Evolutionary conservation across 1,140 invertebrate genomes (phyloP).

Genomic region (Idris sp.): DNA sequence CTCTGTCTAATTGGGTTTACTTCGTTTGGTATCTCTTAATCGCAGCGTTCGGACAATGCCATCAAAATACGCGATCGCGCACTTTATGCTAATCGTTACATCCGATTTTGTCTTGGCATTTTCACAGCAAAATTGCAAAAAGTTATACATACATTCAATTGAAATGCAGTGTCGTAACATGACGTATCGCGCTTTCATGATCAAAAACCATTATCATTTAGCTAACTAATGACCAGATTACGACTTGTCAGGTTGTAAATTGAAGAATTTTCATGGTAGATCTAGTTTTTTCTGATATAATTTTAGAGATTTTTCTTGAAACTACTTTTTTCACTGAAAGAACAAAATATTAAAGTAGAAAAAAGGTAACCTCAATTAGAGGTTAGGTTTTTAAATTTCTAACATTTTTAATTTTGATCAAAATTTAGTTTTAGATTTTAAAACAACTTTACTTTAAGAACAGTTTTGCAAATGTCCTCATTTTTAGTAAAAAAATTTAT

Average conservation of each 20-base stretch:
- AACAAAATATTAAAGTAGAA: too few relatives aligned
- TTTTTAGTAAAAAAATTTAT: too few relatives aligned
- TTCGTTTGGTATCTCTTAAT: slow-evolving; percentile 26
- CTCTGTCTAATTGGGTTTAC: slow-evolving; percentile 40
- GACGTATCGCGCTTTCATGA: slow-evolving; percentile 37
- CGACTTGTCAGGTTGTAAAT: slow-evolving; percentile 48
- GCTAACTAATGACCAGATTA: slow-evolving; percentile 51
- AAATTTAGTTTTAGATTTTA: too few relatives aligned
- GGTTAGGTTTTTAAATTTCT: too few relatives aligned
- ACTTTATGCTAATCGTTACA: slow-evolving; percentile 25
- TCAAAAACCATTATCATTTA: slow-evolving; percentile 53
- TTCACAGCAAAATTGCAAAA: slow-evolving; percentile 33
- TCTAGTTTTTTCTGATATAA: slow-evolving; percentile 7
- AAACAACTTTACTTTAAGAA: too few relatives aligned
- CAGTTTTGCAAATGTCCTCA: too few relatives aligned
- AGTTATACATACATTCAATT: slow-evolving; percentile 56
- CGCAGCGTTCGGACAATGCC: slow-evolving; percentile 34
- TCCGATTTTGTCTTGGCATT: slow-evolving; percentile 14
- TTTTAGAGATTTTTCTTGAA: too few relatives aligned
- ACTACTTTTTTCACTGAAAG: too few relatives aligned
- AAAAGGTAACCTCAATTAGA: too few relatives aligned
- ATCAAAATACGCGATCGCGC: slow-evolving; percentile 22
- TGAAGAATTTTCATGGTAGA: slow-evolving; percentile 28
- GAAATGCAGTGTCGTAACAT: slow-evolving; percentile 44
- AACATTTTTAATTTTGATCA: too few relatives aligned